A percentile compares a stretch with the other conserved stretches of the same genome.
phyloP scores from a whole-genome alignment of 2,113 vertebrate genomes.

The Megaptera novaeangliae region DNA sequence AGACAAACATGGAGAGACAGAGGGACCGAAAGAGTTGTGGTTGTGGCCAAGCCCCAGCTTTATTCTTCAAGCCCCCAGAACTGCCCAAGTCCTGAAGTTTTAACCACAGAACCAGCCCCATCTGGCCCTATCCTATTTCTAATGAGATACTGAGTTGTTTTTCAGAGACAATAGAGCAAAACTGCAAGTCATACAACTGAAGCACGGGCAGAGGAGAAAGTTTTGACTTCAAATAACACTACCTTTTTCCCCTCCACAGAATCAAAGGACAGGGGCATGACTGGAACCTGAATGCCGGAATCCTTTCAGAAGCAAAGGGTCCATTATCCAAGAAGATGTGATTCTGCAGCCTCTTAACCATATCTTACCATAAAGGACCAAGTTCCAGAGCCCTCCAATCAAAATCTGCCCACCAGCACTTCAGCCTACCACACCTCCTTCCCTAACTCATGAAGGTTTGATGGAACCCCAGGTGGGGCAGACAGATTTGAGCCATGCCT shows the following conservation, averaged over 20 bases:
- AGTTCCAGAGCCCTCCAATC: no score
- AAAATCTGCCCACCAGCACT: not conserved
- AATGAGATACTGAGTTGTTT: not conserved
- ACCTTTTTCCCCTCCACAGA: not conserved
- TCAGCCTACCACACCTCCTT: not conserved
- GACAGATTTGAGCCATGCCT: not conserved
- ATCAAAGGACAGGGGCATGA: not conserved
- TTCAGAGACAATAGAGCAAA: not conserved
- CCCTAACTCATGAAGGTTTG: not conserved
- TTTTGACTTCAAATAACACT: not conserved
- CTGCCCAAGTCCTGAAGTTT: not conserved
- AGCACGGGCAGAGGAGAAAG: not conserved
- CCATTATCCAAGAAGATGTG: not conserved
- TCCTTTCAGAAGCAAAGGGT: not conserved
- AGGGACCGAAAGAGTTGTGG: not conserved
- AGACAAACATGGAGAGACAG: not conserved
- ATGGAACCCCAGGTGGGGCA: fast-evolving
- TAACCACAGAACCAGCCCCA: not conserved
- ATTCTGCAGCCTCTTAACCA: not conserved
- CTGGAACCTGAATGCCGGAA: not conserved
- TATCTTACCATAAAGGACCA: not conserved
- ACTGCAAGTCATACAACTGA: not conserved
- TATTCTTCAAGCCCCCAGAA: not conserved
- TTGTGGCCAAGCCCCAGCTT: not conserved
- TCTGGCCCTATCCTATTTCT: not conserved